Base-by-base conservation (phyloP, 2,888 invertebrate species). In the Margaritifera margaritifera region DNA sequence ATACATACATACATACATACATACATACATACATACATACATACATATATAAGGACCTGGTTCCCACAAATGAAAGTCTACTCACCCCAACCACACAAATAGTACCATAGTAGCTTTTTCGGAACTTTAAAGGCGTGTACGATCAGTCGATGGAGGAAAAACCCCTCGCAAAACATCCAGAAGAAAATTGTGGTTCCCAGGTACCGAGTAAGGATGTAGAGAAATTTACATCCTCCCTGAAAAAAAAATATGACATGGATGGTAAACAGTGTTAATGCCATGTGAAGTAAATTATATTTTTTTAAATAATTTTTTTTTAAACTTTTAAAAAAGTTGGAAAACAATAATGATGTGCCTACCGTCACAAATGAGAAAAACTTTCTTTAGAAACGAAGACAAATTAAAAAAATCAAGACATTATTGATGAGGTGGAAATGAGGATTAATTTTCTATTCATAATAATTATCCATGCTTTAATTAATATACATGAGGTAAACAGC, bases 81-180 rank as follows among this genome's bases (percentile, higher is more conserved):
- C 86, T 80, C 77, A 87, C 88, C 78, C 88, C 88, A 89, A 15
- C 87, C 87, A 25, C 84, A 71, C 11, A 86, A 42, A 68, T 85
- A 86, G 66, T 86, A 85, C 25, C 76, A 74, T 5, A 75, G 42
- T 22, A 89, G 77, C 6, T 79, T 78, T 63, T 84, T 82, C 4
- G 86, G 89, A 18, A 83, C 80, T 64, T 83, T 75, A 71, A 89
- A 89, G 18, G 88, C 86, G 27, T 85, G 83, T n/a, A 83, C 84
- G 50, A 89, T 84, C 2, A 89, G 82, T 31, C 86, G 63, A 73
- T 88, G 86, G 6, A 89, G 84, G 68, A 86, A 88, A 58, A 86
- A 84, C 0, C 86, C 89, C 70, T 89, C 88, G 55, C 83, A 80
- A 61, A 86, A 85, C 89, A 89, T 89, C 86, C 88, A 88, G 68